phyloP scores from a whole-genome alignment of 2,888 invertebrate species.

The Iselma pallidipennis region DNA sequence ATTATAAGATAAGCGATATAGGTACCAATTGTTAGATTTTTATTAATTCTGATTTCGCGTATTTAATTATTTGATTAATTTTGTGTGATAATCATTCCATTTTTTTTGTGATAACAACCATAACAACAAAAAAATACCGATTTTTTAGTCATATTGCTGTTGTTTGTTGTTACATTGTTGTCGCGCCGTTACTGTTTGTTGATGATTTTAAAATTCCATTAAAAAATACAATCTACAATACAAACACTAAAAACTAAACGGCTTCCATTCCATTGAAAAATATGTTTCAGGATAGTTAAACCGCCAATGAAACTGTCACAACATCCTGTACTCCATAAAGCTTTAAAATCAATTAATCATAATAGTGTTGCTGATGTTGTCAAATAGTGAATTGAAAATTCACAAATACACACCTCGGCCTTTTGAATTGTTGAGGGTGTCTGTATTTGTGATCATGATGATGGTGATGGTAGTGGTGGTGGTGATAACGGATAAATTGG shows the following conservation, averaged over 20 bases:
- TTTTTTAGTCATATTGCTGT: too few species aligned
- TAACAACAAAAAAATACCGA: not conserved
- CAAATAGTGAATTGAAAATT: conserved; percentile 23
- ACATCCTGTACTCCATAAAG: conserved; percentile 13
- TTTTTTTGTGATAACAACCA: not conserved
- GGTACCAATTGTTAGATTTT: conserved; percentile 32
- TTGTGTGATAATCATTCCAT: too few species aligned
- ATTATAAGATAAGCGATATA: conserved; percentile 29
- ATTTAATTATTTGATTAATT: conserved; percentile 11
- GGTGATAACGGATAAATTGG: conserved; percentile 37
- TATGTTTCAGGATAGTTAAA: conserved; percentile 12
- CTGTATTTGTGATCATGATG: not conserved
- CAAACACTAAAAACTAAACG: not conserved
- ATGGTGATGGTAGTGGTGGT: not conserved
- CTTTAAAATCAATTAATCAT: conserved; percentile 26
- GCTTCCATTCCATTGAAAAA: conserved; percentile 21
- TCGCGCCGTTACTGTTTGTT: too few species aligned
- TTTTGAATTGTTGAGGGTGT: not conserved
- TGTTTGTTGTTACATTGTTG: too few species aligned
- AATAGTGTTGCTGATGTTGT: conserved; percentile 20
- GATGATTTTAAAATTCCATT: not conserved
- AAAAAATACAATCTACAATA: not conserved
- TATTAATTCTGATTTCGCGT: conserved; percentile 37
- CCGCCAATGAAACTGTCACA: conserved; percentile 15
- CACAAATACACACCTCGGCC: conserved; percentile 13